Conservation (phyloP, 2,888 invertebrate genomes). For the Dynastes tityus region DNA sequence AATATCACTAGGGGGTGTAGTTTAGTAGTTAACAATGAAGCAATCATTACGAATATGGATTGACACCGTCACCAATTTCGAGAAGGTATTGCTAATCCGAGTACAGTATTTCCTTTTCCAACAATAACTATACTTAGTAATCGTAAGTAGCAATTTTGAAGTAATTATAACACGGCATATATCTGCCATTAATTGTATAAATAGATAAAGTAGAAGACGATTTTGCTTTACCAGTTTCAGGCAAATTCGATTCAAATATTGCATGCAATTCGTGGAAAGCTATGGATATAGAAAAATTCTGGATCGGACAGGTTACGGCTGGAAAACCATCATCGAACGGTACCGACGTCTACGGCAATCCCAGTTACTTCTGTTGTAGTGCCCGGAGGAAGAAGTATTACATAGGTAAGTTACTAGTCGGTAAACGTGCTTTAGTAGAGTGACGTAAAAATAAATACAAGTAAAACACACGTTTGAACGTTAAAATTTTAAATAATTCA, state of each 20-base stretch:
- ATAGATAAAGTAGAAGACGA: neutral
- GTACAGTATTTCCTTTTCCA: no score
- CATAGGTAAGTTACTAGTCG: constrained; percentile 26
- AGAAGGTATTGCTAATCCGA: no score
- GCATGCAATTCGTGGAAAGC: constrained; percentile 6
- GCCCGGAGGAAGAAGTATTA: constrained; percentile 14
- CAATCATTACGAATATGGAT: no score
- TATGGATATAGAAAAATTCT: constrained; percentile 51
- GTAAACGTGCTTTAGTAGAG: neutral
- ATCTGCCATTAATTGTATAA: neutral
- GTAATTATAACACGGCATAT: no score
- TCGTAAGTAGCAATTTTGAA: no score
- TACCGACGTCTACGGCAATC: constrained; percentile 29
- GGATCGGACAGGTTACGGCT: constrained; percentile 58
- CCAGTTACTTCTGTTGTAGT: constrained; percentile 37
- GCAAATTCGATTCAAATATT: constrained; percentile 35
- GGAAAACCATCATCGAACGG: constrained; percentile 50
- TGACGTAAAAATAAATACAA: neutral
- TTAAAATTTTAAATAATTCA: no score
- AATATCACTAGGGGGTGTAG: no score
- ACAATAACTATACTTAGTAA: no score
- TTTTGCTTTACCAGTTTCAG: constrained; percentile 24
- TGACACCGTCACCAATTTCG: no score
- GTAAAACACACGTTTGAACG: no score
- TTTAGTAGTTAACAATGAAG: no score